phyloP scores from a whole-genome alignment of 1,140 invertebrate genomes.

The Orius insidiosus region DNA sequence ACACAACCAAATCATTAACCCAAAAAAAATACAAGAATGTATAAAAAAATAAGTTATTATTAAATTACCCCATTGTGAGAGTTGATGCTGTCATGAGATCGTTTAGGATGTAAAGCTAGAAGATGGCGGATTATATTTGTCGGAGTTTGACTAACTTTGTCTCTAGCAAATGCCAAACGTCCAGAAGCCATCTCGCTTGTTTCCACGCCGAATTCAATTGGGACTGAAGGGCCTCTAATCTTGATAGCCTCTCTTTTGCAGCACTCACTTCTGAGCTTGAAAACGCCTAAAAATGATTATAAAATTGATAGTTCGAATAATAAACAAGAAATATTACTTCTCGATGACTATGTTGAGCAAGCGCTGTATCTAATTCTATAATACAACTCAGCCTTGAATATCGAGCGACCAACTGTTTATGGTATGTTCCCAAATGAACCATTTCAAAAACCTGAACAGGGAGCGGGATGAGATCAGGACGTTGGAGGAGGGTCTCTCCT shows the following conservation, averaged over 20 bases:
- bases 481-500: slow-evolving; percentile 57
- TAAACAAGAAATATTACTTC: slow-evolving; percentile 40
- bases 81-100: slow-evolving; percentile 16
- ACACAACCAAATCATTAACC: neutral
- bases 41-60: neutral
- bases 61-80: slow-evolving; percentile 18
- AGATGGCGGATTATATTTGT: slow-evolving; percentile 29
- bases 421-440: slow-evolving; percentile 82
- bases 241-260: slow-evolving; percentile 66
- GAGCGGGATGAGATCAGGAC: slow-evolving; percentile 62
- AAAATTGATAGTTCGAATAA: neutral
- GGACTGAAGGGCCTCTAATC: slow-evolving; percentile 63
- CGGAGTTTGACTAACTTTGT: slow-evolving; percentile 34
- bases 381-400: slow-evolving; percentile 84
- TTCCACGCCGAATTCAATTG: slow-evolving; percentile 79
- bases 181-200: slow-evolving; percentile 83
- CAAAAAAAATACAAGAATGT: neutral
- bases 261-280: slow-evolving; percentile 68
- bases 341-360: slow-evolving; percentile 78
- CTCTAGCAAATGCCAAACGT: slow-evolving; percentile 79
- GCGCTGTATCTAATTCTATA: slow-evolving; percentile 75
- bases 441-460: slow-evolving; percentile 81
- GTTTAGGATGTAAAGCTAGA: slow-evolving; percentile 19
- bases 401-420: slow-evolving; percentile 65
- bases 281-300: slow-evolving; percentile 44